Evolutionary conservation across 2,888 invertebrate species (phyloP).

Genomic region (Allygus modestus): DNA sequence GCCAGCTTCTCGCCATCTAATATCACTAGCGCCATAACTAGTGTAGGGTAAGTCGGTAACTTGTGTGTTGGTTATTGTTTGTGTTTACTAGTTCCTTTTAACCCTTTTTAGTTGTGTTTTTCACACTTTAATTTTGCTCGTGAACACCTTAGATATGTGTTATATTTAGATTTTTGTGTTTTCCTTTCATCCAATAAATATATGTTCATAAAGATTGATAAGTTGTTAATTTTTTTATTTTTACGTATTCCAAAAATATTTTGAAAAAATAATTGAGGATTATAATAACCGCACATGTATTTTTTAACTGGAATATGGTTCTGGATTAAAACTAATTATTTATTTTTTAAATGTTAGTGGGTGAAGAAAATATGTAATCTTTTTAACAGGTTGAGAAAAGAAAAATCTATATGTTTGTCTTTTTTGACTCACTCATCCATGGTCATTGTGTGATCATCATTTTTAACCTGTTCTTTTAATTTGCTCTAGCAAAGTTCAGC

Average conservation of each 20-base stretch:
- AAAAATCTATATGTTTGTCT: no score
- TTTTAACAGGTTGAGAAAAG: no score
- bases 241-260: no score
- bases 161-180: no score
- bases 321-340: no score
- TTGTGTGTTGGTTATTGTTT: slow-evolving; percentile 56
- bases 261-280: no score
- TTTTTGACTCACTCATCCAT: slow-evolving; percentile 11
- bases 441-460: neutral
- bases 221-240: no score
- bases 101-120: neutral
- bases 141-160: slow-evolving; percentile 46
- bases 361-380: no score
- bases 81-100: slow-evolving; percentile 33
- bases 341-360: no score
- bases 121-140: slow-evolving; percentile 14
- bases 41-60: slow-evolving; percentile 71
- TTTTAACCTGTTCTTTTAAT: neutral
- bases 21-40: slow-evolving; percentile 69
- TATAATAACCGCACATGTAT: no score
- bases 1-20: slow-evolving; percentile 70
- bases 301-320: no score
- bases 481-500: neutral
- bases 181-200: neutral
- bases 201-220: no score